Evolutionary conservation across 2,113 vertebrate species (phyloP).

Genomic region (Hypomesus transpacificus): DNA sequence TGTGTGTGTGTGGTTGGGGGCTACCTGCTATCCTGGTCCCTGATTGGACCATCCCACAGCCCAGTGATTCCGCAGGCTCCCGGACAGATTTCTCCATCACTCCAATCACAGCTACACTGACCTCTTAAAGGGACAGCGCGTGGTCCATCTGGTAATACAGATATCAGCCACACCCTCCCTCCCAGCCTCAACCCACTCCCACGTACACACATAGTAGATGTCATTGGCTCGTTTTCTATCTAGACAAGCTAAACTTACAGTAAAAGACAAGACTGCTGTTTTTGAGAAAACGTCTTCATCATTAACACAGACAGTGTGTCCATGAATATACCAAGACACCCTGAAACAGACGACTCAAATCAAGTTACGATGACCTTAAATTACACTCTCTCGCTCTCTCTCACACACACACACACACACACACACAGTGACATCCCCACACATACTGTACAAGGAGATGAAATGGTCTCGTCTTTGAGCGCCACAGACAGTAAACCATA

Average conservation of each 20-base stretch:
- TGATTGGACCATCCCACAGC: slow-evolving; percentile 43
- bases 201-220: not conserved
- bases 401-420: not conserved
- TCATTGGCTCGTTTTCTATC: no score
- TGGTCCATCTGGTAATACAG: not conserved
- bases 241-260: no score
- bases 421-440: not conserved
- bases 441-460: slow-evolving; percentile 1
- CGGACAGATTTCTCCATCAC: slow-evolving; percentile 27
- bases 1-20: slow-evolving; percentile 11
- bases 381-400: not conserved
- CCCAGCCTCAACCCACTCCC: not conserved
- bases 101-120: slow-evolving; percentile 52
- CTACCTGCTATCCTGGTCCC: slow-evolving; percentile 48
- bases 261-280: no score
- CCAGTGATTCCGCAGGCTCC: slow-evolving; percentile 15
- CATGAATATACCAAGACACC: no score
- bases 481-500: slow-evolving; percentile 7
- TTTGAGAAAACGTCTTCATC: no score
- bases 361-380: no score
- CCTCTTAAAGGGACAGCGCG: slow-evolving; percentile 71
- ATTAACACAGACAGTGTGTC: no score
- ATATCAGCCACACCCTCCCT: not conserved
- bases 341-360: no score
- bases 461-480: slow-evolving; percentile 21